Base-by-base conservation (phyloP, 2,888 invertebrate species). In the Chesias legatella region DNA sequence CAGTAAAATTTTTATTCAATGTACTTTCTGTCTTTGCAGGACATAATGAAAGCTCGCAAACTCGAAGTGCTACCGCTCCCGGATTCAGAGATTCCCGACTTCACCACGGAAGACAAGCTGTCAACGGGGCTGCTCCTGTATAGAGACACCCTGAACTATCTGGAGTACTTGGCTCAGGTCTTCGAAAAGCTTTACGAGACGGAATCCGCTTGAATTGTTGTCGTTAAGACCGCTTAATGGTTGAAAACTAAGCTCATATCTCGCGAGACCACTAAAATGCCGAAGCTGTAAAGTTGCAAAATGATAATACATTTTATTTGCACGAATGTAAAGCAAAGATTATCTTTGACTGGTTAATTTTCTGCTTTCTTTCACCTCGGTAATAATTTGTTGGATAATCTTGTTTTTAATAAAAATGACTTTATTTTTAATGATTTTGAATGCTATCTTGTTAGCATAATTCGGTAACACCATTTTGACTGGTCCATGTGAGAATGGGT, bases 91-190 rank as follows among this genome's bases (percentile, higher is more conserved):
- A 55, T 80, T 17, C 80, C 80, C 1, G 63, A 68, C 39, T 67
- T 79, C 51, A 63, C 58, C 6, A 57, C 56, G 10, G 53, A 56
- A 21, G 67, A 76, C 47, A 67, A 63, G 41, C 40, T 72, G 21
- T 56, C 58, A 7, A 55, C 64, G 31, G 74, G 71, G 4, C 55
- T 79, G 10, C 65, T 78, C 22, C 63, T 86, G 8, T 83, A 79
- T 65, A 64, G 82, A 39, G 86, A 85, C 45, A 80, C 84, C 21
- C 63, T 86, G 8, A 77, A 78, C 61, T 85, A 80, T 53, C 60
- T 86, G 58, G 76, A 84, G 48, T 84, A 80, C 56, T 56, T 86
- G 17, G 56, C 52, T 1, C 76, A 81, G 56, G 74, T 83, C 33
- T 85, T 85, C 67, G 61, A 74, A 45, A 72, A 67, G 46, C 66